Conservation (phyloP, 2,797 vertebrate species). For the Synaphobranchus kaupii region DNA sequence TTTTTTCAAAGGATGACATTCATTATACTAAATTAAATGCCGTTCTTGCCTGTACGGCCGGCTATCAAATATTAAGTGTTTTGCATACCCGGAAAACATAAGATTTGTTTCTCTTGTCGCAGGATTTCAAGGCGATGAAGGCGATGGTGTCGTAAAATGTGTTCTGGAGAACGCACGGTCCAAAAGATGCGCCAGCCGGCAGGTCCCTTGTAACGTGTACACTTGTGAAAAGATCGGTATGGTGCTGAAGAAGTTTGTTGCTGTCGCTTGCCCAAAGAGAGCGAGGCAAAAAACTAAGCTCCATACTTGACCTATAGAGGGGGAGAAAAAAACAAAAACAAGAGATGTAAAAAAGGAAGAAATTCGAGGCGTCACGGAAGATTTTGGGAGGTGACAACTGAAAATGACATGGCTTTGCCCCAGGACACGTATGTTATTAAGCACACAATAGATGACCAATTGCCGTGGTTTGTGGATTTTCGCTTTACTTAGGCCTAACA, state of each 20-base stretch:
- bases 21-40: background rate
- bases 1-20: background rate
- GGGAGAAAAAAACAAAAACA: background rate
- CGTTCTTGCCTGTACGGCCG: background rate
- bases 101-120: conserved; percentile 75
- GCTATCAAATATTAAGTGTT: background rate
- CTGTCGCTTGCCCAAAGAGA: conserved; percentile 78
- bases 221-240: conserved; percentile 76
- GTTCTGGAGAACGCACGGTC: conserved; percentile 82
- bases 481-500: background rate
- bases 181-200: conserved; percentile 79
- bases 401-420: background rate
- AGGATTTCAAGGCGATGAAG: conserved; percentile 87
- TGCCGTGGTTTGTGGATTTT: background rate
- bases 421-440: background rate
- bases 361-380: background rate
- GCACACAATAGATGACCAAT: background rate
- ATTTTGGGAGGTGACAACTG: background rate
- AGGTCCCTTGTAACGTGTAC: conserved; percentile 85
- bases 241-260: conserved; percentile 78
- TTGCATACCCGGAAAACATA: conserved; percentile 79
- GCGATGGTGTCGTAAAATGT: conserved; percentile 84
- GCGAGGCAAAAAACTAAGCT: conserved; percentile 75
- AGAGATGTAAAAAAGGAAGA: background rate
- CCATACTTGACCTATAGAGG: conserved; percentile 72